Evolutionary conservation across 1,140 invertebrate species (phyloP).

Genomic region (Pseudomyrmex flavicornis): DNA sequence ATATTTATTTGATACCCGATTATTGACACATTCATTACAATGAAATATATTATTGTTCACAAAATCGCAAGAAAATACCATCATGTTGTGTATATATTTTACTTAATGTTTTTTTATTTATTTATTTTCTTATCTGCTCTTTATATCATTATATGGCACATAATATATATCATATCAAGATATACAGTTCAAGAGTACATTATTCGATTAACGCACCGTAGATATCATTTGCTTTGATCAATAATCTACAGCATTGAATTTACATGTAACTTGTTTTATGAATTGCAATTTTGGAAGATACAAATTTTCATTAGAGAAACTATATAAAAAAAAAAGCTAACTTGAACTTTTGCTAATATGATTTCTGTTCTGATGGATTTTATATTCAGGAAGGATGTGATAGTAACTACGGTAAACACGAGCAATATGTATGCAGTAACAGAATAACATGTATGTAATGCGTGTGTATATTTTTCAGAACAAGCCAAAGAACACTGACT

Average conservation of each 20-base stretch:
- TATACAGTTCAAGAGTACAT: not conserved
- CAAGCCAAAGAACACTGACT: constrained; percentile 76
- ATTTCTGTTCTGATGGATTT: too few relatives aligned
- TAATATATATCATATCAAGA: not conserved
- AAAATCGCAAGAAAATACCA: constrained; percentile 57
- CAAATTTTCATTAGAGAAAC: too few relatives aligned
- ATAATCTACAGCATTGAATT: not conserved
- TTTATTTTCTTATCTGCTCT: not conserved
- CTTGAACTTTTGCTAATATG: too few relatives aligned
- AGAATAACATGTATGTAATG: constrained; percentile 21
- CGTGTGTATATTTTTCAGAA: constrained; percentile 14
- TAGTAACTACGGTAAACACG: constrained; percentile 40
- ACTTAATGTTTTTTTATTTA: not conserved
- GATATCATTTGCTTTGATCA: not conserved
- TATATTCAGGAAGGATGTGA: not conserved
- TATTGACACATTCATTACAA: constrained; percentile 39
- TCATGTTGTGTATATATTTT: constrained; percentile 26
- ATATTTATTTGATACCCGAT: constrained; percentile 60
- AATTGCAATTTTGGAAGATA: too few relatives aligned
- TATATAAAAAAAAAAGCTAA: too few relatives aligned
- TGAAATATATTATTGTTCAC: constrained; percentile 40
- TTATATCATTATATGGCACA: not conserved
- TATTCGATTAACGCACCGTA: not conserved
- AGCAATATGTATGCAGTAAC: constrained; percentile 22
- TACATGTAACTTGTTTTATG: not conserved